Evolutionary conservation across 2,113 vertebrate genomes (phyloP).

Genomic region (Aspidoscelis tigris): DNA sequence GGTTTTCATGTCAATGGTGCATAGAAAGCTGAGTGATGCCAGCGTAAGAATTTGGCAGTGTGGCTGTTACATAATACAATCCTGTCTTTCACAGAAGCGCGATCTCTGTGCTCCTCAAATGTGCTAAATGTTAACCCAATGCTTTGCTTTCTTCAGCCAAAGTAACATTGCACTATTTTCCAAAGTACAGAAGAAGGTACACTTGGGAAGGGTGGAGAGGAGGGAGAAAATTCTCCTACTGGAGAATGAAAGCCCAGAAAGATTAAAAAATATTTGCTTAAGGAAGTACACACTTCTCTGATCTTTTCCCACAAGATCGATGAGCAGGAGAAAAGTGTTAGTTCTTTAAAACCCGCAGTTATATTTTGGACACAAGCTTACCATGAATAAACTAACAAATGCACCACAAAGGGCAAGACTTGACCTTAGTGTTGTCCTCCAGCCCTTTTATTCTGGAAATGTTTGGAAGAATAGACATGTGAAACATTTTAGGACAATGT

Average conservation of each 20-base stretch:
- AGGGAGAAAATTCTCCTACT: neutral
- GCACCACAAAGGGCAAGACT: conserved; percentile 29
- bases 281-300: conserved; percentile 62
- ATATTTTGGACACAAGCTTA: conserved; percentile 5
- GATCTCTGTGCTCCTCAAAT: conserved; percentile 63
- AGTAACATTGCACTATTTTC: conserved; percentile 58
- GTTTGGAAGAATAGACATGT: conserved; percentile 57
- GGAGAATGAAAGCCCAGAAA: conserved; percentile 47
- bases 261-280: conserved; percentile 58
- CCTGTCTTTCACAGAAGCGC: conserved; percentile 70
- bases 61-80: conserved; percentile 72
- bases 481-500: conserved; percentile 57
- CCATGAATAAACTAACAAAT: conserved; percentile 19
- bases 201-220: neutral
- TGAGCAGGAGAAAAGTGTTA: conserved; percentile 48
- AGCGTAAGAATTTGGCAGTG: conserved; percentile 71
- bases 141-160: conserved; percentile 61
- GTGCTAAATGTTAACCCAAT: conserved; percentile 70
- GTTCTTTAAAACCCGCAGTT: conserved; percentile 29
- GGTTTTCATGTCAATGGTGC: conserved; percentile 75
- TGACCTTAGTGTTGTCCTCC: conserved; percentile 35
- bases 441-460: conserved; percentile 47
- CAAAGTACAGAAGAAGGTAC: conserved; percentile 41
- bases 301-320: conserved; percentile 49
- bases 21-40: conserved; percentile 67